Evolutionary conservation across 2,888 invertebrate genomes (phyloP), one percentile per base, ranked within the genome.

Genomic region (Eucriotettix oculatus): DNA sequence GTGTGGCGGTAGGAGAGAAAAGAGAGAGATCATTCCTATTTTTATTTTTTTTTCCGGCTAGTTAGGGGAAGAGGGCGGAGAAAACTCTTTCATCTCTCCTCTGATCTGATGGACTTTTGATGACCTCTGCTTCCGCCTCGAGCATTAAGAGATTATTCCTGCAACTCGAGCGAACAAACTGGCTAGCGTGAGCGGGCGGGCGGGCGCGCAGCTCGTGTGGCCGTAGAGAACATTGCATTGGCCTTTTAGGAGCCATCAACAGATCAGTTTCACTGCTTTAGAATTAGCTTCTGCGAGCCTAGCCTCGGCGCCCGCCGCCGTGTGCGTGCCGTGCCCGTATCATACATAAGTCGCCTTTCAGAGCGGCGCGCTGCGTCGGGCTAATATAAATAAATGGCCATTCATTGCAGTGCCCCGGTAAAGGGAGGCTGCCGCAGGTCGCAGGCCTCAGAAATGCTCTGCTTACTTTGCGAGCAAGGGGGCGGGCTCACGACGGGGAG

Each of bases 211-310:
- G 29, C 29, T 29, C 29, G 29, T 29, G 29, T 29, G 29, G 29
- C 29, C 29, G 29, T 29, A 29, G 29, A 41, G 57, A 58, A 61
- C 52, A 57, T 58, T 61, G 57, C 60, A 61, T 61, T 61, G 60
- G 54, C 60, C 48, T 48, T 58, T 54, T 55, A 52, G 54, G 57
- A 72, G 71, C 71, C 71, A 72, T 72, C 72, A 72, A 71, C 66
- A 68, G 69, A 66, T 65, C 69, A 53, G 59, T 61, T 59, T 61
- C 61, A 54, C 57, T 57, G 56, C 58, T 58, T 48, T 48, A 48
- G 48, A 48, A 48, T 48, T 48, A 48, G 48, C 48, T n/a, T 48
- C 48, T 48, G 12, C n/a, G 48, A 14, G 48, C 44, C 44, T n/a
- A 14, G 44, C 44, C 44, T 11, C 10, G 44, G 10, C 44, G 14